A percentile compares a stretch with the other conserved stretches of the same genome.
Evolutionary conservation across 2,113 vertebrate species (phyloP).

Genomic region (Eidolon helvum): DNA sequence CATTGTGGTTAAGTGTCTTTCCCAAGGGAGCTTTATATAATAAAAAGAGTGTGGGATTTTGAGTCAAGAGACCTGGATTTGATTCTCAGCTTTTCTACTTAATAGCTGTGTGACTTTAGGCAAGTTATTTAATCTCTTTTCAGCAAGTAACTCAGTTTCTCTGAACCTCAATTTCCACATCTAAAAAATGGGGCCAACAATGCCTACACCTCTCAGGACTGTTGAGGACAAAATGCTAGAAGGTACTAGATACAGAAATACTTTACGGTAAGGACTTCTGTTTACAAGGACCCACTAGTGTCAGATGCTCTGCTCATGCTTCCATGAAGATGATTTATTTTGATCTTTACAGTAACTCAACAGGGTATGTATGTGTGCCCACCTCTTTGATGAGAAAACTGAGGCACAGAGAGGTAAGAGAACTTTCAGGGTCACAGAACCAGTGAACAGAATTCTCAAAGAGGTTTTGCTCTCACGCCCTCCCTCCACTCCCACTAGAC

Average conservation of each 20-base stretch:
- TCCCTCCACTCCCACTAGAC: not conserved
- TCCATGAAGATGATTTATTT: not conserved
- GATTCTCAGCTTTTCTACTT: conserved; percentile 3
- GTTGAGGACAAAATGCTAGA: not conserved
- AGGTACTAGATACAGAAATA: not conserved
- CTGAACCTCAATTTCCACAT: conserved; percentile 30
- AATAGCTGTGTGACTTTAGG: conserved; percentile 15
- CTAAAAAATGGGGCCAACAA: not conserved
- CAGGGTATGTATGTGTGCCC: not conserved
- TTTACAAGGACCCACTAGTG: not conserved
- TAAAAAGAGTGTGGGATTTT: conserved; percentile 65
- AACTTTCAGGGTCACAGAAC: not conserved
- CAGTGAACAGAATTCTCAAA: not conserved
- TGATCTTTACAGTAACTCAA: not conserved
- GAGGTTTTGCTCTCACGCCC: not conserved
- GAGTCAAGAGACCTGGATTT: conserved; percentile 22
- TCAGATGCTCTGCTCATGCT: not conserved
- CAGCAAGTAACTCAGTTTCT: not conserved
- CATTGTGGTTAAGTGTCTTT: conserved; percentile 41
- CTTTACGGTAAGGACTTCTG: not conserved
- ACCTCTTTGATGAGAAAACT: not conserved
- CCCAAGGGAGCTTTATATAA: conserved; percentile 5
- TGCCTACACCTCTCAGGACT: not conserved
- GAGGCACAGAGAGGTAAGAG: not conserved
- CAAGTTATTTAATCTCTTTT: not conserved